Evolutionary conservation across 2,797 vertebrate genomes (phyloP).

Genomic region (Stomatorhinus walkeri): DNA sequence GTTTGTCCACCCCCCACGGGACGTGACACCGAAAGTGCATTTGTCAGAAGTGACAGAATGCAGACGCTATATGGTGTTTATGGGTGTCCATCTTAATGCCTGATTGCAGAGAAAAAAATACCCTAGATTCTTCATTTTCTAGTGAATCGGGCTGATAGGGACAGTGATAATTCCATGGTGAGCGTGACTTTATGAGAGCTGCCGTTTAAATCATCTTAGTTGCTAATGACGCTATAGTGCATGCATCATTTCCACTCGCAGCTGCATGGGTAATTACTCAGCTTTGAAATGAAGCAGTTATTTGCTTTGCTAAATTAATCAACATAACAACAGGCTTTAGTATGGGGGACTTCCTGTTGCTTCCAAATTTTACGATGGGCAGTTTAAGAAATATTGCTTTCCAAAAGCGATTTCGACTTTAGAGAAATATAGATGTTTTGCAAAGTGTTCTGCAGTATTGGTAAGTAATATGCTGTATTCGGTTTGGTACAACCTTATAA

Average conservation of each 20-base stretch:
- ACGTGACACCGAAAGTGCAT: neutral
- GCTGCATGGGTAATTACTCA: neutral
- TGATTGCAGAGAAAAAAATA: neutral
- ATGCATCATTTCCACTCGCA: neutral
- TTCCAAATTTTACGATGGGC: neutral
- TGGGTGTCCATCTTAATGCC: neutral
- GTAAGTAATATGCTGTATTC: neutral
- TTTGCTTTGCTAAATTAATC: slow-evolving; percentile 26
- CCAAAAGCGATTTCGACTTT: neutral
- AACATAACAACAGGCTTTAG: neutral
- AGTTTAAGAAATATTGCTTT: neutral
- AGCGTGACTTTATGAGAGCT: neutral
- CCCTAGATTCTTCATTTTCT: neutral
- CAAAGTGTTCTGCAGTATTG: neutral
- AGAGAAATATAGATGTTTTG: neutral
- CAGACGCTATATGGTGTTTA: neutral
- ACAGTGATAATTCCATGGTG: neutral
- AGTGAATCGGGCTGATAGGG: neutral
- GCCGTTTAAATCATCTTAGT: neutral
- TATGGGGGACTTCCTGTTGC: neutral
- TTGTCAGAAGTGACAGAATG: neutral
- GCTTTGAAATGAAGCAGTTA: slow-evolving; percentile 1
- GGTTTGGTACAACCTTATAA: neutral
- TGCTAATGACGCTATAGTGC: neutral
- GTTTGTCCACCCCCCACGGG: too few relatives aligned